Conservation (phyloP, 2,113 vertebrate genomes). For the Rhineura floridana region DNA sequence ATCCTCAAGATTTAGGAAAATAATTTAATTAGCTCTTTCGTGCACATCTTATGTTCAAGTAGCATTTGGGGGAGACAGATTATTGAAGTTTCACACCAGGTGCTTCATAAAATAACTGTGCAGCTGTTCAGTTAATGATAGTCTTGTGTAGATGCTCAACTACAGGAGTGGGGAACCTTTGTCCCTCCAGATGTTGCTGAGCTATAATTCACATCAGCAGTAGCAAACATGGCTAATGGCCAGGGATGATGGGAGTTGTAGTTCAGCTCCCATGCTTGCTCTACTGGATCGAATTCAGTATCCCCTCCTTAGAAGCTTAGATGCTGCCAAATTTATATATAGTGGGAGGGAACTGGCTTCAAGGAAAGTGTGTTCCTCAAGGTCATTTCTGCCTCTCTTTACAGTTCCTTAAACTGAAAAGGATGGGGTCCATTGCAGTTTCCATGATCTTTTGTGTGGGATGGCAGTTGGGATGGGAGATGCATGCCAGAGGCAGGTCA, state of each 20-base stretch:
- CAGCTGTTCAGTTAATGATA: constrained; percentile 44
- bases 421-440: not conserved
- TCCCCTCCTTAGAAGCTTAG: not conserved
- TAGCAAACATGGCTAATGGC: too few relatives aligned
- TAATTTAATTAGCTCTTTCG: constrained; percentile 34
- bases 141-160: not conserved
- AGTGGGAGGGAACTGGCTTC: not conserved
- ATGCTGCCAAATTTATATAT: too few relatives aligned
- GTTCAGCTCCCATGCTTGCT: too few relatives aligned
- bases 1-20: not conserved
- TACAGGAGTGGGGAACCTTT: too few relatives aligned
- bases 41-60: not conserved
- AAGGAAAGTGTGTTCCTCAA: not conserved
- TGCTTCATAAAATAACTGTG: not conserved
- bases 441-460: too few relatives aligned
- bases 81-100: not conserved
- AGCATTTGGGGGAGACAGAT: not conserved
- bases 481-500: not conserved
- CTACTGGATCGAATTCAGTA: not conserved
- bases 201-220: too few relatives aligned
- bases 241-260: too few relatives aligned
- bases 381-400: not conserved
- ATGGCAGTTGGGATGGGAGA: too few relatives aligned
- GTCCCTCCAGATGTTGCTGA: too few relatives aligned
- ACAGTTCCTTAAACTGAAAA: not conserved